These are phyloP conservation scores for Drosophila formosana DNA, from an alignment of 2,888 invertebrate genomes.

Conservation along the genomic window DNA sequence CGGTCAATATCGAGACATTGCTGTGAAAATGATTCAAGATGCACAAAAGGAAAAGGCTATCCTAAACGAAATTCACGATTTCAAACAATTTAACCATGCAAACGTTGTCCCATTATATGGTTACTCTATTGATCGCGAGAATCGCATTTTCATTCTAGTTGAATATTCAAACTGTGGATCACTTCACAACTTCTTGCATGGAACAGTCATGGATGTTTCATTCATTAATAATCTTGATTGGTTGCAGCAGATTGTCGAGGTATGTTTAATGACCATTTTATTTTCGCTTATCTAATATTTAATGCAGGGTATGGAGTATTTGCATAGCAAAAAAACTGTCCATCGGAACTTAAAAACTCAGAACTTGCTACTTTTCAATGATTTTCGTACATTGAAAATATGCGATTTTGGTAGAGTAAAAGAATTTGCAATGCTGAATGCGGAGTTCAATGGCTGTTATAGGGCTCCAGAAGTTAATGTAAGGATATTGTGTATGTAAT, in stretches of 20 bases:
- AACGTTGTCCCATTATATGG: neutral
- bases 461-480: slow-evolving; percentile 1
- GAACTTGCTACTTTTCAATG: neutral
- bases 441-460: neutral
- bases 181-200: neutral
- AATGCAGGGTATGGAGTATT: neutral
- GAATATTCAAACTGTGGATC: neutral
- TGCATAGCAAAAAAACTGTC: neutral
- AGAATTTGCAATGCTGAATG: neutral
- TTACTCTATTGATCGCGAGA: neutral
- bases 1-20: neutral
- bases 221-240: neutral
- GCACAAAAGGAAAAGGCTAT: neutral
- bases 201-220: neutral
- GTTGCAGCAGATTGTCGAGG: neutral
- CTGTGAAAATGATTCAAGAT: neutral
- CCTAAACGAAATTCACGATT: neutral
- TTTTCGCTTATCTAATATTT: neutral
- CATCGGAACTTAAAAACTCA: neutral
- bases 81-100: neutral
- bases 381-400: neutral
- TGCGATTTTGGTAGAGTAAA: neutral
- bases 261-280: neutral
- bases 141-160: neutral
- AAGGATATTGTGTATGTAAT: neutral